These are phyloP conservation scores for Nineta flava DNA, from an alignment of 2,888 invertebrate genomes.

Conservation along the genomic window DNA sequence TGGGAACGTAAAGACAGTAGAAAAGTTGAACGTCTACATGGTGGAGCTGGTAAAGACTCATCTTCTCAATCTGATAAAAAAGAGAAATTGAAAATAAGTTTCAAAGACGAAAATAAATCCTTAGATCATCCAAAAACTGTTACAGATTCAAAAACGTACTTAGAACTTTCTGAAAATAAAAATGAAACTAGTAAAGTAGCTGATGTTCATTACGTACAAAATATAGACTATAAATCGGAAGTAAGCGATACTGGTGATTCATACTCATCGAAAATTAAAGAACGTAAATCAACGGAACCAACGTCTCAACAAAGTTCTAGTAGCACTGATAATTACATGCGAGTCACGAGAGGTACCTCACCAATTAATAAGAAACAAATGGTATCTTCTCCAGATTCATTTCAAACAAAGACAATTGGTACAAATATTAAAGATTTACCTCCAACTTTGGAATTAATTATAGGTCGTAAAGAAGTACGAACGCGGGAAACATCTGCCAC, in stretches of 20 bases:
- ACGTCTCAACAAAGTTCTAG: slow-evolving; percentile 7
- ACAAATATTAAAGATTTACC: slow-evolving; percentile 15
- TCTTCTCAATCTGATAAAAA: slow-evolving; percentile 14
- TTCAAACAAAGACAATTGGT: slow-evolving; percentile 14
- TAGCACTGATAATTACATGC: slow-evolving; percentile 16
- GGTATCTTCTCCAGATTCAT: slow-evolving; percentile 17
- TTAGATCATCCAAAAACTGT: not conserved
- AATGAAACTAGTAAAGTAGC: not conserved
- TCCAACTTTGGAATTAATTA: slow-evolving; percentile 31
- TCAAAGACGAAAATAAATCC: slow-evolving; percentile 11
- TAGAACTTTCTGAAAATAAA: not conserved
- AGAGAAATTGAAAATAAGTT: slow-evolving; percentile 12
- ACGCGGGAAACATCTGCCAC: slow-evolving; percentile 33
- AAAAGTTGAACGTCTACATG: slow-evolving; percentile 26
- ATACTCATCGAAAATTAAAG: slow-evolving; percentile 1
- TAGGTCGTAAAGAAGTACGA: slow-evolving; percentile 34
- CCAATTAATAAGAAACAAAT: slow-evolving; percentile 25
- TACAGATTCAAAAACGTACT: slow-evolving; percentile 3
- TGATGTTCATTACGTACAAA: not conserved
- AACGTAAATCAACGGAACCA: not conserved
- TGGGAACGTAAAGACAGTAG: slow-evolving; percentile 27
- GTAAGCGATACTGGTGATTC: not conserved
- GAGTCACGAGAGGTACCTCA: slow-evolving; percentile 21
- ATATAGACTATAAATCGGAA: not conserved
- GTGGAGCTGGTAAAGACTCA: slow-evolving; percentile 25